Evolutionary conservation across 2,888 invertebrate species (phyloP), one percentile per base, ranked within the genome.

Genomic region (Tachina lurida): DNA sequence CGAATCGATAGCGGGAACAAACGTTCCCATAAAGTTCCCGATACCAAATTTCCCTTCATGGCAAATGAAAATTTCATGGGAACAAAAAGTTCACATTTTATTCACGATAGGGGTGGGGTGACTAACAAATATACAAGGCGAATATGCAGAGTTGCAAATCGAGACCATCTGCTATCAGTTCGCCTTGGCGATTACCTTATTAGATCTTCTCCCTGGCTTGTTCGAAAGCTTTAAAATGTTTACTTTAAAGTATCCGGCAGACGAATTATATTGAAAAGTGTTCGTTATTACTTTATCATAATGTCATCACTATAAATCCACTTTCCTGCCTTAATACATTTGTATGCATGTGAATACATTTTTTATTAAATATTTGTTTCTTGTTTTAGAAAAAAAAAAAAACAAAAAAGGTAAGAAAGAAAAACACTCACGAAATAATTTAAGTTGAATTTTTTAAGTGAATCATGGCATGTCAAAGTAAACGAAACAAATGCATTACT

Each of bases 201-300:
- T 3, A 31, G 31, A 31, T 31, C 31, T 31, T 4, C 31, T 31
- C 31, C 4, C 31, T 31, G 31, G 31, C 31, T 31, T 31, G 31
- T n/a, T 31, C n/a, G 1, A 39, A 39, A 39, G 3, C 15, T 5
- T 49, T 45, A 19, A 2, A 13, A 45, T 63, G 8, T 22, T 22
- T 22, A 47, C 15, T 17, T 2, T 15, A 3, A 54, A 67, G 39
- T 47, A 47, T 45, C 65, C 47, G 17, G 12, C 63, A 54, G 15
- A 68, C 43, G 8, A 65, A 65, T 73, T 49, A 70, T 70, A 49
- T 54, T 17, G 17, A 68, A 80, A 68, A 67, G 17, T 67, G 56
- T 13, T 31, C 58, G 60, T 67, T 65, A 83, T 65, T 71, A 77
- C 65, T 77, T 71, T 65, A 82, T 76, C 63, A 82, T 76, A 71